Percentiles rank a stretch among this genome's conserved stretches.
phyloP scores from a whole-genome alignment of 2,797 vertebrate genomes.

The Gambelia wislizenii region DNA sequence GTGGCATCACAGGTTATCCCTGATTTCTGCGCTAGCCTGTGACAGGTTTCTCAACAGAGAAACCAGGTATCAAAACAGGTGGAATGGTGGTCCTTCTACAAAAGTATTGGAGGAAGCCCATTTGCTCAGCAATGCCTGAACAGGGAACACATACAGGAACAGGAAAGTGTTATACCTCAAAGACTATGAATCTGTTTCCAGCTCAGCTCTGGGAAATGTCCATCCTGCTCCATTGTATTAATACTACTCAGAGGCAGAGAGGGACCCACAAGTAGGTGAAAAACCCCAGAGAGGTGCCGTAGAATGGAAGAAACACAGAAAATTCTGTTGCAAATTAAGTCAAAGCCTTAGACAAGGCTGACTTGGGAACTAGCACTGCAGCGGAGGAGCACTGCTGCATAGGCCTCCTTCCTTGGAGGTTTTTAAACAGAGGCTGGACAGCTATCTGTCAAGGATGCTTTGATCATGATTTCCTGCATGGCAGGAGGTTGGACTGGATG shows the following conservation, averaged over 20 bases:
- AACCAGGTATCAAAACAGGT: background rate
- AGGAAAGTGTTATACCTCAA: background rate
- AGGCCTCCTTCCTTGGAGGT: too few relatives aligned
- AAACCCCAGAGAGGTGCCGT: too few relatives aligned
- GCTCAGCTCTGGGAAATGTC: background rate
- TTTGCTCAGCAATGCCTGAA: background rate
- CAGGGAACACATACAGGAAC: background rate
- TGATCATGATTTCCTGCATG: too few relatives aligned
- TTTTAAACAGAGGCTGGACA: too few relatives aligned
- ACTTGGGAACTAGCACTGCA: background rate
- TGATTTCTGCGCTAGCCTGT: background rate
- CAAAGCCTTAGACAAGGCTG: background rate
- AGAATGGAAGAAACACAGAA: background rate
- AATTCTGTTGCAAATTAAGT: background rate
- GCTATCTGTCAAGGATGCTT: too few relatives aligned
- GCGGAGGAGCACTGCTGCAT: background rate
- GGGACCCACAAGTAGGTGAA: background rate
- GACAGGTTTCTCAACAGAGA: background rate
- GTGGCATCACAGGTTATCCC: background rate
- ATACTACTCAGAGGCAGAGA: background rate
- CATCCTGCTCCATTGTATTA: background rate
- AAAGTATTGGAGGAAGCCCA: background rate
- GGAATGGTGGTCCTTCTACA: background rate
- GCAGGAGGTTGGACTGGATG: too few relatives aligned
- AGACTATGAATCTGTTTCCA: background rate